phyloP scores from a whole-genome alignment of 1,140 invertebrate species.

The Arctopsyche grandis region DNA sequence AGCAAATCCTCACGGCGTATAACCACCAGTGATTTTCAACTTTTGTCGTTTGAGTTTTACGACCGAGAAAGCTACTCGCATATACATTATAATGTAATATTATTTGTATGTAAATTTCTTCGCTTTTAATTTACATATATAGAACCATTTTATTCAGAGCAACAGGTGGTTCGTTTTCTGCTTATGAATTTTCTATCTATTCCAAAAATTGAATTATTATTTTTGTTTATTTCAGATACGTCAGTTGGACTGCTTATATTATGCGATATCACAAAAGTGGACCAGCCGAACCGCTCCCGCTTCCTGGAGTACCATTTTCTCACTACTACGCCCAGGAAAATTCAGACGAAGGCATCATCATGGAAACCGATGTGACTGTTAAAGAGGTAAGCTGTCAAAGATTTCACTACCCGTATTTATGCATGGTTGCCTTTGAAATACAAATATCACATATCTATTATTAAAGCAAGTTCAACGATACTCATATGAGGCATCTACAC shows the following conservation, averaged over 20 bases:
- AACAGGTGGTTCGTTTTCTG: no score
- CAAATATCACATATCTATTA: no score
- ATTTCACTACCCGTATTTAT: neutral
- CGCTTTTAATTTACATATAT: no score
- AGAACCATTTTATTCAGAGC: no score
- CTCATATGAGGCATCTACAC: no score
- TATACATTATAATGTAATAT: no score
- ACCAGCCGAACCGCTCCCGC: slow-evolving; percentile 69
- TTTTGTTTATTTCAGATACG: slow-evolving; percentile 67
- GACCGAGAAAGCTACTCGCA: no score
- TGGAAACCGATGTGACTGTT: slow-evolving; percentile 83
- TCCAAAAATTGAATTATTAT: no score
- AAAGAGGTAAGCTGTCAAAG: slow-evolving; percentile 73
- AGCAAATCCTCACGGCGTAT: neutral
- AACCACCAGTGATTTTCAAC: neutral
- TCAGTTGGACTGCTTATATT: slow-evolving; percentile 83
- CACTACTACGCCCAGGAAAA: slow-evolving; percentile 88
- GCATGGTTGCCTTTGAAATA: no score
- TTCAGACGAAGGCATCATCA: slow-evolving; percentile 84
- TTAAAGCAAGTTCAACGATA: no score
- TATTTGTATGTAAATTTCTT: no score
- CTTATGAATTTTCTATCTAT: no score
- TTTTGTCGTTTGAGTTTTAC: neutral
- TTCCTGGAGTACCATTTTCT: slow-evolving; percentile 80
- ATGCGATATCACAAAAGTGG: slow-evolving; percentile 68